phyloP scores from a whole-genome alignment of 2,888 invertebrate species.

The Gnatocerus cornutus region DNA sequence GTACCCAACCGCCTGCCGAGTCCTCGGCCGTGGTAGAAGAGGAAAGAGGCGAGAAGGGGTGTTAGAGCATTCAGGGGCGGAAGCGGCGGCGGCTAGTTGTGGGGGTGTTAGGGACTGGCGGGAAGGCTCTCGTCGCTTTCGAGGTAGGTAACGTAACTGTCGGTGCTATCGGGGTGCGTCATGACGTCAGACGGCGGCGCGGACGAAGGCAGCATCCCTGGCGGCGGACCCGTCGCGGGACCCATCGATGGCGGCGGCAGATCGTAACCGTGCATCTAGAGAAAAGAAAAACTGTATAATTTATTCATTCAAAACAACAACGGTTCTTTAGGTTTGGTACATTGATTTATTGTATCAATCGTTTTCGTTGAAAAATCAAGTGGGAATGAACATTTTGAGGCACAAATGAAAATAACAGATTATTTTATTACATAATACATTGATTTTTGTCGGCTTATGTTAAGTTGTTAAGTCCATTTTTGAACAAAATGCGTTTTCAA shows the following conservation, averaged over 20 bases:
- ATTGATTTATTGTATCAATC: too few relatives aligned
- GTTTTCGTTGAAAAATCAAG: too few relatives aligned
- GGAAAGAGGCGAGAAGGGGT: conserved; percentile 48
- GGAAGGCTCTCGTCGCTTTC: conserved; percentile 90
- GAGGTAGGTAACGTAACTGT: conserved; percentile 94
- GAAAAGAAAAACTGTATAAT: background rate
- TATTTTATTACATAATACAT: too few relatives aligned
- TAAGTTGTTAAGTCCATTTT: too few relatives aligned
- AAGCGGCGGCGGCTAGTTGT: conserved; percentile 54
- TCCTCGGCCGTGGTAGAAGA: conserved; percentile 38
- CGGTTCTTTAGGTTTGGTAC: too few relatives aligned
- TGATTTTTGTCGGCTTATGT: too few relatives aligned
- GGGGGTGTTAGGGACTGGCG: conserved; percentile 79
- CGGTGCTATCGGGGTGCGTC: conserved; percentile 86
- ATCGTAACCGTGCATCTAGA: conserved; percentile 94
- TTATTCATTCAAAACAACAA: too few relatives aligned
- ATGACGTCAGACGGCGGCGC: conserved; percentile 77
- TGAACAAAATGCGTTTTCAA: too few relatives aligned
- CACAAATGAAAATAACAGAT: too few relatives aligned
- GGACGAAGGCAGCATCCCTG: conserved; percentile 74
- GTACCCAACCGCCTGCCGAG: conserved; percentile 37
- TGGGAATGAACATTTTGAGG: too few relatives aligned
- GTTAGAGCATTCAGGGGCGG: conserved; percentile 48
- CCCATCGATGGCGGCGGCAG: conserved; percentile 73
- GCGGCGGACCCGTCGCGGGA: conserved; percentile 73